Base-by-base conservation (phyloP, 2,888 invertebrate species). In the Nemotelus pantherinus region DNA sequence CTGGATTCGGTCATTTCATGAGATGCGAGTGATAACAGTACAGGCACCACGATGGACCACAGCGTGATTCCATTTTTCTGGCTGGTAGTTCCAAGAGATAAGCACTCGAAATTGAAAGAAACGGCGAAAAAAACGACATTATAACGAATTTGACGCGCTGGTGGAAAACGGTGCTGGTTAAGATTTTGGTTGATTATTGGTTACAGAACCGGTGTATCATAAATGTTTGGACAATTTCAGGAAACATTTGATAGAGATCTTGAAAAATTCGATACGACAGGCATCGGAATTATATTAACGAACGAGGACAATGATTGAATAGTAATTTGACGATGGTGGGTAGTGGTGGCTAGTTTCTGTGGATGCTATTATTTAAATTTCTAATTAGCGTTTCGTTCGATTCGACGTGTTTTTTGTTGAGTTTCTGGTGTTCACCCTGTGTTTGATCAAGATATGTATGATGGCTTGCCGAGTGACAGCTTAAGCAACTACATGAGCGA, bases 161-260 rank as follows among this genome's bases (percentile, higher is more conserved):
- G 9, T 7, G 9, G 6, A 9, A 50, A 5, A 9, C 5, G 50
- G 6, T 9, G 5, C 50, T 50, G 9, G 6, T 9, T 5, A 39
- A 4, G 4, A 43, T 60, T 7, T 60, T 43, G 2, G 9, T 39
- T 60, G 41, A 41, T 60, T 60, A 3, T 60, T 41, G 25, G 25
- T 2, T 43, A 41, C 60, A 25, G 3, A 39, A 39, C 41, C 60
- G 25, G 25, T 25, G 41, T 60, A 60, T 60, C 60, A 7, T 60
- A 39, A 60, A 60, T 60, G 60, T 60, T 60, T 60, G 41, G 60
- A 58, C n/a, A n/a, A n/a, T 58, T n/a, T 9, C 5, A 25, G 41
- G 41, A 60, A 60, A 60, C 41, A 60, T 60, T 60, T 60, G 60
- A 60, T 60, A 60, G 60, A 60, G 60, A 60, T 60, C 60, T 60